A percentile compares a stretch with the other conserved stretches of the same genome.
Conservation (phyloP, 2,888 invertebrate species). For the Xylophagus ater region DNA sequence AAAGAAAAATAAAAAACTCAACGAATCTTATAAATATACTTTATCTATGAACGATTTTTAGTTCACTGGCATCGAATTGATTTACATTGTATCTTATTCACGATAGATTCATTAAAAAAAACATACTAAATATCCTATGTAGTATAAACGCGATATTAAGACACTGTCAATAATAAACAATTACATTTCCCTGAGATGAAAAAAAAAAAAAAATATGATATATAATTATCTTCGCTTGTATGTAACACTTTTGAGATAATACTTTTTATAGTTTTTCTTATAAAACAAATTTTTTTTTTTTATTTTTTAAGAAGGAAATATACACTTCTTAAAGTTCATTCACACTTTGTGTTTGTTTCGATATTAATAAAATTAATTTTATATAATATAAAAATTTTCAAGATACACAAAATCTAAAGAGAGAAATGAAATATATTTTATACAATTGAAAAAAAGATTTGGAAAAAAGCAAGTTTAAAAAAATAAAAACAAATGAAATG, state of each 20-base stretch:
- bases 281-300: too few species aligned
- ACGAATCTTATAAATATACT: conserved; percentile 10
- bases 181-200: too few species aligned
- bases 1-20: conserved; percentile 8
- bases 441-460: conserved; percentile 5
- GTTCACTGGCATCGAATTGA: conserved; percentile 14
- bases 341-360: too few species aligned
- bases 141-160: conserved; percentile 5
- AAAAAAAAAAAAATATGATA: too few species aligned
- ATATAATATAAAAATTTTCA: too few species aligned
- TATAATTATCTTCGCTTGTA: too few species aligned
- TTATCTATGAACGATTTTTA: conserved; percentile 14
- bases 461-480: neutral
- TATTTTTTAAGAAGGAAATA: too few species aligned
- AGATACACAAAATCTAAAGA: too few species aligned
- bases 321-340: neutral
- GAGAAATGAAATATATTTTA: conserved; percentile 9
- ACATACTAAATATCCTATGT: too few species aligned
- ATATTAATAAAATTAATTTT: too few species aligned
- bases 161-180: conserved; percentile 12
- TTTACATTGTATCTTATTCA: conserved; percentile 13
- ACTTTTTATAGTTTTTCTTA: too few species aligned
- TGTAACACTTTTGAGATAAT: too few species aligned
- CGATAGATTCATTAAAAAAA: conserved; percentile 2
- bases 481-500: conserved; percentile 5